phyloP scores from a whole-genome alignment of 2,888 invertebrate species.

The Eutolmus rufibarbis region DNA sequence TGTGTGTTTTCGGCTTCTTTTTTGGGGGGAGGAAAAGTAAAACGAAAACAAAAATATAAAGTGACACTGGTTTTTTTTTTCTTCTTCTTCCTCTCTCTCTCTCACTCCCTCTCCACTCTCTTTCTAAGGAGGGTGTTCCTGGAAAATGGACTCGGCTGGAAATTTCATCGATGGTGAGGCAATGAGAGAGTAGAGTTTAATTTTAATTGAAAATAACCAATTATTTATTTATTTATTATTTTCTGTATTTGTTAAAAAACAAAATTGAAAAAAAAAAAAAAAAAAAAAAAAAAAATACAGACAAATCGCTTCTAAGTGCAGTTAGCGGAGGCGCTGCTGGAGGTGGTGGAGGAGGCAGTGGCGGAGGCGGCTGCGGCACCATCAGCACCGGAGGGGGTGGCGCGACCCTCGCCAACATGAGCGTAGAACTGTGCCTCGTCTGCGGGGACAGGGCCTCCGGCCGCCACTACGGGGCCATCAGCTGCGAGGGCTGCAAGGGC shows the following conservation, averaged over 20 bases:
- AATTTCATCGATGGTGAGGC: slow-evolving; percentile 16
- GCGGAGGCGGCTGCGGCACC: not conserved
- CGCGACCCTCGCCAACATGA: slow-evolving; percentile 52
- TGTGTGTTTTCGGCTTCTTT: too few species aligned
- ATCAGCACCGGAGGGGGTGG: not conserved
- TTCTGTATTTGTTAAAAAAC: not conserved
- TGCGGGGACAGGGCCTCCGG: slow-evolving; percentile 97
- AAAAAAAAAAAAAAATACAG: not conserved
- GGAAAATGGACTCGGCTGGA: not conserved
- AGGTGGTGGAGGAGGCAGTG: not conserved
- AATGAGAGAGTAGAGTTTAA: not conserved
- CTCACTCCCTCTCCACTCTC: too few species aligned
- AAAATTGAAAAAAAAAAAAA: not conserved
- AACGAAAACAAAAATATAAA: too few species aligned
- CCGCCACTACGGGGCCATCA: slow-evolving; percentile 90
- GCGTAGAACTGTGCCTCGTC: slow-evolving; percentile 86
- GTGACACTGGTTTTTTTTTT: too few species aligned
- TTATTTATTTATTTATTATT: not conserved
- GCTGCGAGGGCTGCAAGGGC: slow-evolving; percentile 95
- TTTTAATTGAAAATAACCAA: not conserved
- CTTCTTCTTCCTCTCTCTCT: too few species aligned
- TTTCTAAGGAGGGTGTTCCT: not conserved
- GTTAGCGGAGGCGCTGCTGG: not conserved
- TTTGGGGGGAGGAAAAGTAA: too few species aligned
- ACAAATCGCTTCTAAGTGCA: not conserved